These are phyloP conservation scores for Troides helena DNA, from an alignment of 2,888 invertebrate genomes.

Conservation along the genomic window DNA sequence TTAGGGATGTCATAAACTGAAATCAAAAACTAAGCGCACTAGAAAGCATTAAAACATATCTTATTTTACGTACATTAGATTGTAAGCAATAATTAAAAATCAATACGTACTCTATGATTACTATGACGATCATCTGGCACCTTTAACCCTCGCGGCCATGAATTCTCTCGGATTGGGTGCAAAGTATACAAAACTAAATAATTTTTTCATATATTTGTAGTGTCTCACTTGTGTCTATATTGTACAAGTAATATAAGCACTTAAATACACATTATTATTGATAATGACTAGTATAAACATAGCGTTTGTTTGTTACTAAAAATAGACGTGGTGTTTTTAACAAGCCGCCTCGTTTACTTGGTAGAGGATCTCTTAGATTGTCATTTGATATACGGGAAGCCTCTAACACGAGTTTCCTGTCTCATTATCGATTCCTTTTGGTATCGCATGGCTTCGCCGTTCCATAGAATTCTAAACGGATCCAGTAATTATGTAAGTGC, in stretches of 20 bases:
- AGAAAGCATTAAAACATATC: no score
- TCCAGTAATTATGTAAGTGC: conserved; percentile 19
- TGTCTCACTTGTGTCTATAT: no score
- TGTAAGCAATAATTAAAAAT: no score
- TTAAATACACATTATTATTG: neutral
- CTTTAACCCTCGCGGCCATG: no score
- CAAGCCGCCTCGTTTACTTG: conserved; percentile 12
- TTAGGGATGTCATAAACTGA: neutral
- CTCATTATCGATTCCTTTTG: conserved; percentile 29
- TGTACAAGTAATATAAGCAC: neutral
- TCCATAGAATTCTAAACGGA: conserved; percentile 24
- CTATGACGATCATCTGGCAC: no score
- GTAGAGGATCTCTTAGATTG: conserved; percentile 19
- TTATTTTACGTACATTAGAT: no score
- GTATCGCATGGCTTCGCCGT: conserved; percentile 25
- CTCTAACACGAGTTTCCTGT: conserved; percentile 28
- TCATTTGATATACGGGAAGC: conserved; percentile 29
- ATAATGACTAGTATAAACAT: neutral
- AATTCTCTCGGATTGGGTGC: no score
- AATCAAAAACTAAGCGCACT: no score
- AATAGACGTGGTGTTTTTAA: conserved; percentile 10
- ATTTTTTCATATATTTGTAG: no score
- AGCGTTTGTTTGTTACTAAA: conserved; percentile 12
- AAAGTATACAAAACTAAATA: no score
- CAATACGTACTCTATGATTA: no score